Evolutionary conservation across 2,797 vertebrate genomes (phyloP).

Genomic region (Peromyscus aztecus): DNA sequence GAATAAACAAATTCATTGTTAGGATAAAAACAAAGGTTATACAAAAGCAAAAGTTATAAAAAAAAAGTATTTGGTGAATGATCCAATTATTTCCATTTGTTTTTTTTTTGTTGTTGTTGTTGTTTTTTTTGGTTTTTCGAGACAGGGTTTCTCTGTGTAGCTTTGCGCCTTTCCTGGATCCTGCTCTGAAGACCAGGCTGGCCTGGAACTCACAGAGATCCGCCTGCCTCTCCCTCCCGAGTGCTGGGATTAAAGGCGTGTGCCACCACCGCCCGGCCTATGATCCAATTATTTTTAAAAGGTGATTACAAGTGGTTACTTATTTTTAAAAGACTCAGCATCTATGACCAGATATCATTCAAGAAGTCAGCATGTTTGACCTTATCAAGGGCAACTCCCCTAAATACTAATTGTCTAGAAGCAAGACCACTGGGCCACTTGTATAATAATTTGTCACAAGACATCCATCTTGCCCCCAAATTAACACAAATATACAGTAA

Average conservation of each 20-base stretch:
- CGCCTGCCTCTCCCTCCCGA: too few relatives aligned
- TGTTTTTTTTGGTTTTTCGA: too few relatives aligned
- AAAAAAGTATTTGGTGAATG: background rate
- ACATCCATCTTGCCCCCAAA: background rate
- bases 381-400: background rate
- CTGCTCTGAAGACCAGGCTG: too few relatives aligned
- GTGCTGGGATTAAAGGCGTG: too few relatives aligned
- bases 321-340: constrained; percentile 20
- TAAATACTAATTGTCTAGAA: background rate
- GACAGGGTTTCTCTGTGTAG: too few relatives aligned
- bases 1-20: background rate
- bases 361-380: background rate
- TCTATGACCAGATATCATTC: background rate
- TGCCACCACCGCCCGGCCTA: too few relatives aligned
- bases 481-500: background rate
- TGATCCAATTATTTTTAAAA: constrained; percentile 6
- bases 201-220: too few relatives aligned
- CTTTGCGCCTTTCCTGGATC: too few relatives aligned
- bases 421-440: background rate
- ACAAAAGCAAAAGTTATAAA: background rate
- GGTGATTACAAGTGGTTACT: background rate
- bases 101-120: too few relatives aligned
- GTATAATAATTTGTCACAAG: background rate
- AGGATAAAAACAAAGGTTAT: background rate
- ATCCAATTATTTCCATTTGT: too few relatives aligned